Evolutionary conservation across 2,113 vertebrate species (phyloP).

Genomic region (Pampusana beccarii): DNA sequence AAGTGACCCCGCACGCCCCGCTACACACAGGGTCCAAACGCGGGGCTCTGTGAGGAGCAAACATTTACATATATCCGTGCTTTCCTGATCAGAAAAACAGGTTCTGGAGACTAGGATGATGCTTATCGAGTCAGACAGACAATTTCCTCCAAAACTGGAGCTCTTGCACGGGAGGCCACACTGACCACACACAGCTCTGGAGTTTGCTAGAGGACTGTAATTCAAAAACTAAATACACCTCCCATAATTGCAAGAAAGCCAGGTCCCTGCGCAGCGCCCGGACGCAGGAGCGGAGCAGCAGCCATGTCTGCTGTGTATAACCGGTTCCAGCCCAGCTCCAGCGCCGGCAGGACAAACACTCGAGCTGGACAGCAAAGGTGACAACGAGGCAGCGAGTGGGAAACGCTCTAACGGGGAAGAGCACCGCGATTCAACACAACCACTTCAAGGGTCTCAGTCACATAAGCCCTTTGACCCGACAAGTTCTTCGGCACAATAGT

Average conservation of each 20-base stretch:
- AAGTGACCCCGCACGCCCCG: fast-evolving
- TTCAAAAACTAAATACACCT: not conserved
- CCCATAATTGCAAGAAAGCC: not conserved
- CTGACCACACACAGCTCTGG: not conserved
- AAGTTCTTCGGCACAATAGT: not conserved
- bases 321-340: not conserved
- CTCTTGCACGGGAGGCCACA: not conserved
- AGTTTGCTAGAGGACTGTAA: not conserved
- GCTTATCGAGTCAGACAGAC: no score
- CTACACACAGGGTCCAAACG: not conserved
- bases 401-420: not conserved
- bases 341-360: not conserved
- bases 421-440: not conserved
- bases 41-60: not conserved
- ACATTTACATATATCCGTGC: fast-evolving
- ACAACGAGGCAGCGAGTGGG: not conserved
- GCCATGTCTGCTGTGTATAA: fast-evolving
- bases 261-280: no score
- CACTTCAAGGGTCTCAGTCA: not conserved
- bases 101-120: not conserved
- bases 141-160: not conserved
- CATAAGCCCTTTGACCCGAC: not conserved
- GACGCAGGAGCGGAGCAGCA: no score
- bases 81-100: not conserved
- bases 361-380: not conserved